phyloP scores from a whole-genome alignment of 2,113 vertebrate species.

The Montifringilla adamsi region DNA sequence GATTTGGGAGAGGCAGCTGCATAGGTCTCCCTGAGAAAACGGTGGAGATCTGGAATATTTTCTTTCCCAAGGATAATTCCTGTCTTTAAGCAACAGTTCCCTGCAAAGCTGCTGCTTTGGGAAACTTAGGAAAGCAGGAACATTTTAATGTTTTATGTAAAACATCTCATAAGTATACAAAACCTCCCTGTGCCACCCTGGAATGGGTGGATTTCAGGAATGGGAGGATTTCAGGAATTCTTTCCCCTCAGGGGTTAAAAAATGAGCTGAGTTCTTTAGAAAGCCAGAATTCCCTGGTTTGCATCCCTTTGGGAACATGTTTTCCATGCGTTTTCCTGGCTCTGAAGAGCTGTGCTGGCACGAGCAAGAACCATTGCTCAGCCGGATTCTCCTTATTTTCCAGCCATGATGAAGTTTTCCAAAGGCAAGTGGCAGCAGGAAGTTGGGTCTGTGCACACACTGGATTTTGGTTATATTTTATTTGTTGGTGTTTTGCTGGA shows the following conservation, averaged over 20 bases:
- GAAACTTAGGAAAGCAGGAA: neutral
- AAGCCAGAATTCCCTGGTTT: neutral
- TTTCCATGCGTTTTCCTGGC: accelerated
- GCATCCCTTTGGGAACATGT: accelerated
- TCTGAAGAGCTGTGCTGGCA: neutral
- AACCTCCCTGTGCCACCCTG: neutral
- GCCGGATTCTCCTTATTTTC: neutral
- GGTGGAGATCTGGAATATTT: neutral
- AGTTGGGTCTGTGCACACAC: neutral
- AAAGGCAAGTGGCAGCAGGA: neutral
- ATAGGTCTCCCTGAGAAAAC: neutral
- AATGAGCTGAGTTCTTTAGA: neutral
- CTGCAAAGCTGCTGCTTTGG: neutral
- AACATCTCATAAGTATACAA: neutral
- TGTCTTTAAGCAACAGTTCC: neutral
- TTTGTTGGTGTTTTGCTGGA: neutral
- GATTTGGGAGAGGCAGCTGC: neutral
- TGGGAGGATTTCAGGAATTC: neutral
- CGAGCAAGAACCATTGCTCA: neutral
- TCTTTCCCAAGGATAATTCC: neutral
- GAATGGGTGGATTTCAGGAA: neutral
- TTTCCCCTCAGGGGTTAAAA: neutral
- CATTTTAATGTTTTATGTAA: neutral
- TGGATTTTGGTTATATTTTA: neutral
- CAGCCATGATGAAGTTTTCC: neutral